A percentile compares a stretch with the other conserved stretches of the same genome.
These are phyloP conservation scores for Premnoplex brunnescens DNA, from an alignment of 2,797 vertebrate species.

Conservation along the genomic window DNA sequence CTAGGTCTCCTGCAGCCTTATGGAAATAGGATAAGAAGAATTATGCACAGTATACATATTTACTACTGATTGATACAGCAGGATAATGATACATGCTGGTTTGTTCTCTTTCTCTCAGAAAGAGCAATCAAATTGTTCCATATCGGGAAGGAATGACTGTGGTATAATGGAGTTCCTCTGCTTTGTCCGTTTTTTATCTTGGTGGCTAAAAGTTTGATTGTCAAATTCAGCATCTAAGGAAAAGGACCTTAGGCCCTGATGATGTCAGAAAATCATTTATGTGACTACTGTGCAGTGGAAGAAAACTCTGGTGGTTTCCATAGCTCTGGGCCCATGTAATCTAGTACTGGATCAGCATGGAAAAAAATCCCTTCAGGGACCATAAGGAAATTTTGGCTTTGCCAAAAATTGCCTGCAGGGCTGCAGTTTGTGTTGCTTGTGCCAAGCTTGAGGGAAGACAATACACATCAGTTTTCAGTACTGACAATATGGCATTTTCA, in stretches of 20 bases:
- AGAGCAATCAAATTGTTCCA: neutral
- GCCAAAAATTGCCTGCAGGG: neutral
- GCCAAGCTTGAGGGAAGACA: neutral
- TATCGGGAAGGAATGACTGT: neutral
- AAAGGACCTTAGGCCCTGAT: neutral
- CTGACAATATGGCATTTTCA: neutral
- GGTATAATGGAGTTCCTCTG: neutral
- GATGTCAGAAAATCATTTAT: neutral
- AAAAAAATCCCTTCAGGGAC: neutral
- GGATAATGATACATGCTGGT: neutral
- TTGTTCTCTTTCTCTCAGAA: neutral
- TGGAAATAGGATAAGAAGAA: neutral
- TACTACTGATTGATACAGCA: neutral
- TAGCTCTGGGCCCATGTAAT: neutral
- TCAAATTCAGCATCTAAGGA: neutral
- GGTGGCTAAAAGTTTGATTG: neutral
- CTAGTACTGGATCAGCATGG: no score
- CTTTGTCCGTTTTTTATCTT: neutral
- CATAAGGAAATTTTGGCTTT: neutral
- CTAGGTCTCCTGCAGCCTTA: neutral
- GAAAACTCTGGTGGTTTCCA: neutral
- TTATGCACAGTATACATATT: neutral
- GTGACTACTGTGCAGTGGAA: neutral
- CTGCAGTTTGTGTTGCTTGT: neutral
- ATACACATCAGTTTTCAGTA: neutral